Percentiles rank a stretch among this genome's conserved stretches.
Conservation (phyloP, 2,888 invertebrate species). For the Nephrotoma guestfalica region DNA sequence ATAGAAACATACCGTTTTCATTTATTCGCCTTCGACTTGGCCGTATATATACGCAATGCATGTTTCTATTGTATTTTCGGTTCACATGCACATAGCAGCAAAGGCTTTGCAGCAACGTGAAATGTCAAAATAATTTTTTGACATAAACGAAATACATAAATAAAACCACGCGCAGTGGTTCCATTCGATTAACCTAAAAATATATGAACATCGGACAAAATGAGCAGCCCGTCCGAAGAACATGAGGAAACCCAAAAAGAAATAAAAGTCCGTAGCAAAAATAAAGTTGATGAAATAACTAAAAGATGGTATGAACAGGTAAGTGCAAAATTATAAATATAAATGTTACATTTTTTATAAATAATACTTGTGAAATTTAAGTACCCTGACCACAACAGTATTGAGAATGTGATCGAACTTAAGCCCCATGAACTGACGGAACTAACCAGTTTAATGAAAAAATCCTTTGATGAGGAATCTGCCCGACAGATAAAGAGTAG, state of each 20-base stretch:
- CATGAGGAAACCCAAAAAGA: not conserved
- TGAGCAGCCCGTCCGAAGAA: not conserved
- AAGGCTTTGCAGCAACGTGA: too few relatives aligned
- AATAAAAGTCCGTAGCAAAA: slow-evolving; percentile 8
- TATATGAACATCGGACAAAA: not conserved
- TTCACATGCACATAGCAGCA: too few relatives aligned
- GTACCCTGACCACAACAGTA: slow-evolving; percentile 23
- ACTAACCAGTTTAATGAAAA: slow-evolving; percentile 24
- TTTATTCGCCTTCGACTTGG: too few relatives aligned
- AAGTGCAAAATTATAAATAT: slow-evolving; percentile 11
- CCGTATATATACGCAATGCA: too few relatives aligned
- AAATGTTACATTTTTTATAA: not conserved
- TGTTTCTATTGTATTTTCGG: too few relatives aligned
- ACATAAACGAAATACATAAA: too few relatives aligned
- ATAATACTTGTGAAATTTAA: slow-evolving; percentile 10
- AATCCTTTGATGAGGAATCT: slow-evolving; percentile 23
- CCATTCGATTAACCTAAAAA: too few relatives aligned
- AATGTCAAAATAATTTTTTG: too few relatives aligned
- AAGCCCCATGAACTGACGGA: slow-evolving; percentile 28
- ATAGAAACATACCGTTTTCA: too few relatives aligned
- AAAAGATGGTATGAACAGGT: slow-evolving; percentile 29
- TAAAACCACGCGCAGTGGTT: too few relatives aligned
- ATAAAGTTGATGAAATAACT: slow-evolving; percentile 18
- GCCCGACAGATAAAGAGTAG: slow-evolving; percentile 23
- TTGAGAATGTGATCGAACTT: slow-evolving; percentile 25